Conservation (phyloP, 2,888 invertebrate species). For the Leistus spinibarbis region DNA sequence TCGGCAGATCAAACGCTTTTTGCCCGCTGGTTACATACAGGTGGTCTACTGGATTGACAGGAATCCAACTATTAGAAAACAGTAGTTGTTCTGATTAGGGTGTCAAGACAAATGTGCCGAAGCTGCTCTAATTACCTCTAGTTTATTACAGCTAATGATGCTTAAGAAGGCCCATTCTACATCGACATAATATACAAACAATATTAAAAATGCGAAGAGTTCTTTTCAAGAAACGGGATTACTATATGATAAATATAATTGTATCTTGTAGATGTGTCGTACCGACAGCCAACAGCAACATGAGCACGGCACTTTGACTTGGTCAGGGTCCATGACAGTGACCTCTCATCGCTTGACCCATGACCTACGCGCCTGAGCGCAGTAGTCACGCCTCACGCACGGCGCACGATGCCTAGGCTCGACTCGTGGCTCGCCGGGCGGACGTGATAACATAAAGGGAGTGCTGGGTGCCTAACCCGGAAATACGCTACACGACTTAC, state of each 20-base stretch:
- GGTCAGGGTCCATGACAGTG: conserved; percentile 19
- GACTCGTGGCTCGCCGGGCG: not conserved
- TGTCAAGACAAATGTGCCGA: not conserved
- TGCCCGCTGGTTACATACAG: conserved; percentile 15
- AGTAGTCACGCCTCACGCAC: conserved; percentile 30
- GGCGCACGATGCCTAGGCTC: not conserved
- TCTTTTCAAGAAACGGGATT: too few relatives aligned
- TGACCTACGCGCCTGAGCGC: conserved; percentile 31
- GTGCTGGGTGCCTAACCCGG: not conserved
- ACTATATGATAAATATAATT: too few relatives aligned
- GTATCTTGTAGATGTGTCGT: too few relatives aligned
- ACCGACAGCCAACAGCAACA: too few relatives aligned
- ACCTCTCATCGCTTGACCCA: conserved; percentile 25
- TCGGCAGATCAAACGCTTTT: conserved; percentile 18
- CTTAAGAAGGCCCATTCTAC: too few relatives aligned
- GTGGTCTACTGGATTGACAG: conserved; percentile 14
- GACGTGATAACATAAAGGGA: conserved; percentile 14
- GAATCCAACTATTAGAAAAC: not conserved
- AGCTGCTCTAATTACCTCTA: too few relatives aligned
- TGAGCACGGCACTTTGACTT: conserved; percentile 14
- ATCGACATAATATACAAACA: too few relatives aligned
- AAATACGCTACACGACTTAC: not conserved
- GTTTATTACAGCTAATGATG: too few relatives aligned
- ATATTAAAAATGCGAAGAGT: too few relatives aligned
- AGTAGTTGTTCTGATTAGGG: not conserved